Base-by-base conservation (phyloP, 1,140 invertebrate genomes). In the Drosophila asahinai region DNA sequence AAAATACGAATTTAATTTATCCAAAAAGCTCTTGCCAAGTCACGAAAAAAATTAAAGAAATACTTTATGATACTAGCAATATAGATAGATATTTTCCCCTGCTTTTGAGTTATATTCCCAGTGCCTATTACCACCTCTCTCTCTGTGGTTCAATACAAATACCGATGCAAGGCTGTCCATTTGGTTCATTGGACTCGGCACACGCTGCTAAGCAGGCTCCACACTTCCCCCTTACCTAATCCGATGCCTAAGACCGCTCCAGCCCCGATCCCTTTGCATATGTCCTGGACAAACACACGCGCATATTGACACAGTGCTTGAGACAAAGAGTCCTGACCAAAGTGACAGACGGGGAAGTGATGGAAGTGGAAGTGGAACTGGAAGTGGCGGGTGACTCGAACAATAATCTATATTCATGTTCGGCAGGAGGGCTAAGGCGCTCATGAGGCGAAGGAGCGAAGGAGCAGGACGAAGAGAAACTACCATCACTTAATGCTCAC, bases 391-490 rank as follows among this genome's bases (percentile, higher is more conserved):
- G 43, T 54, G 62, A 77, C 74, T 45, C 40, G 54, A 45, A 78
- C 84, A 80, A 89, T 83, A 87, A 89, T 87, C 84, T 89, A 89
- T 87, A 87, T 87, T 87, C 83, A 87, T 89, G 80, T 71, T 77
- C 47, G 51, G 81, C 57, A 22, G 48, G 38, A 71, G 8, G 55
- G 30, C 25, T 9, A 30, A 27, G 22, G 22, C 22, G 22, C 22
- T 25, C 22, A 25, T 25, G 0, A 25, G 22, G 22, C 22, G 22
- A 25, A 25, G 22, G 22, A 22, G 2, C 2, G 22, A 22, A 22
- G 38, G 12, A 12, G 25, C 2, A 17, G 45, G 36, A 43, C 59
- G 52, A 73, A 47, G 30, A 54, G 57, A 48, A 75, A 67, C 40
- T 70, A 64, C 64, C 73, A 77, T 67, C 65, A 71, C 75, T 76